These are phyloP conservation scores for Festucalex cinctus DNA, from an alignment of 2,113 vertebrate genomes.

Conservation along the genomic window DNA sequence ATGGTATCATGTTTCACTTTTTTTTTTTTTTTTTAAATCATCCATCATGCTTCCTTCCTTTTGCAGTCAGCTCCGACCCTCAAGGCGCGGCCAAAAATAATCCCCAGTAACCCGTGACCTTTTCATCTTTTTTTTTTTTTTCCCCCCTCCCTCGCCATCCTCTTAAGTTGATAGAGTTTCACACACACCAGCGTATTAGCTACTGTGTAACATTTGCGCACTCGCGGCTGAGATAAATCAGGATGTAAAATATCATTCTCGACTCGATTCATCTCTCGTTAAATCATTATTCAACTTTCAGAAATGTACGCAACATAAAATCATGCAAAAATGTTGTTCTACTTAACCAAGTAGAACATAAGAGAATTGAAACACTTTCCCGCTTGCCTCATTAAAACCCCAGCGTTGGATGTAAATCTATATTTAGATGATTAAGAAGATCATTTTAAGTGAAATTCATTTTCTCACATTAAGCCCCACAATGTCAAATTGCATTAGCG, in stretches of 20 bases:
- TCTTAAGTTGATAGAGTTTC: slow-evolving; percentile 38
- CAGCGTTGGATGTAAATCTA: not conserved
- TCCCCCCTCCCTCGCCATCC: slow-evolving; percentile 8
- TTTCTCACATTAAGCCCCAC: slow-evolving; percentile 2
- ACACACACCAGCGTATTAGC: slow-evolving; percentile 34
- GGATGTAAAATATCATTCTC: slow-evolving; percentile 34
- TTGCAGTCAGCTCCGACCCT: slow-evolving; percentile 16
- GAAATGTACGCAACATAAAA: not conserved
- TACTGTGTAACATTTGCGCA: slow-evolving; percentile 11
- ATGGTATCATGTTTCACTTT: not conserved
- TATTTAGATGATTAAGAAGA: slow-evolving; percentile 10
- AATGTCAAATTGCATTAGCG: slow-evolving; percentile 7
- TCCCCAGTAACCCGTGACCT: slow-evolving; percentile 47
- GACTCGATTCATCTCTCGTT: slow-evolving; percentile 3
- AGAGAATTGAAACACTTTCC: not conserved
- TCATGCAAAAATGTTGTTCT: not conserved
- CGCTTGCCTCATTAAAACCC: not conserved
- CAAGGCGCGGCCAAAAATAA: slow-evolving; percentile 55
- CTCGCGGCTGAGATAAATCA: slow-evolving; percentile 41
- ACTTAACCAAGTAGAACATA: not conserved
- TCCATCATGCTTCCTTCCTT: slow-evolving; percentile 14
- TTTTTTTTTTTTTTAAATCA: not conserved
- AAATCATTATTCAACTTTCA: not conserved
- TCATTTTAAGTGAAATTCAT: slow-evolving; percentile 11
- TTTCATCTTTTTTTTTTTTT: slow-evolving; percentile 26